A percentile compares a stretch with the other conserved stretches of the same genome.
Evolutionary conservation across 2,888 invertebrate species (phyloP).

Genomic region (Dastarcus helophoroides): DNA sequence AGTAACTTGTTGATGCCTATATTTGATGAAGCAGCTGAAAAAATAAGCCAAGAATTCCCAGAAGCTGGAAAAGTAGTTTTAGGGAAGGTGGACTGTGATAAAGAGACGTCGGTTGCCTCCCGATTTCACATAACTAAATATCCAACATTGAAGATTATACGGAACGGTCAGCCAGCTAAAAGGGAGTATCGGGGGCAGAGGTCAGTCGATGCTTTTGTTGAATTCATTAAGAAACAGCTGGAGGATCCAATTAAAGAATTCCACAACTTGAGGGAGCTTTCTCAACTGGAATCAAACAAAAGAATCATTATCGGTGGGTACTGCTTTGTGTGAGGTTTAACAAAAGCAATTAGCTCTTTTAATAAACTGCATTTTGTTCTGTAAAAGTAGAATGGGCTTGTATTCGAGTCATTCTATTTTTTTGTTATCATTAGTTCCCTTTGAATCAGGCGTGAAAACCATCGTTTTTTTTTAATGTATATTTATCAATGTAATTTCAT

Average conservation of each 20-base stretch:
- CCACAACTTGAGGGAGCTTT: slow-evolving; percentile 56
- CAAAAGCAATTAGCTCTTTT: no score
- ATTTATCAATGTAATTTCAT: no score
- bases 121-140: slow-evolving; percentile 96
- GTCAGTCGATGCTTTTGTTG: slow-evolving; percentile 80
- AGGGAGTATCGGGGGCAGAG: slow-evolving; percentile 83
- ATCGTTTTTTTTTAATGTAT: no score
- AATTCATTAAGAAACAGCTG: slow-evolving; percentile 80
- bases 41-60: slow-evolving; percentile 66
- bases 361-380: no score
- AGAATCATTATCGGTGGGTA: slow-evolving; percentile 67
- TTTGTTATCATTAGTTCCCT: no score
- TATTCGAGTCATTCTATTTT: no score
- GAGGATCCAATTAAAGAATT: slow-evolving; percentile 78
- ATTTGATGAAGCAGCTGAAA: slow-evolving; percentile 91
- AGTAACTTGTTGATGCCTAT: slow-evolving; percentile 94
- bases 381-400: no score
- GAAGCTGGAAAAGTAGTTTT: slow-evolving; percentile 78
- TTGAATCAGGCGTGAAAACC: no score
- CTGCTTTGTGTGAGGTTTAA: no score
- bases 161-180: slow-evolving; percentile 82
- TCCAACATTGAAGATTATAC: slow-evolving; percentile 91
- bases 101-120: slow-evolving; percentile 74
- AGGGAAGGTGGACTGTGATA: slow-evolving; percentile 96
- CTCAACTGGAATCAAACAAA: slow-evolving; percentile 65